These are phyloP conservation scores for Penaeus indicus DNA, from an alignment of 1,140 invertebrate genomes.

Conservation along the genomic window DNA sequence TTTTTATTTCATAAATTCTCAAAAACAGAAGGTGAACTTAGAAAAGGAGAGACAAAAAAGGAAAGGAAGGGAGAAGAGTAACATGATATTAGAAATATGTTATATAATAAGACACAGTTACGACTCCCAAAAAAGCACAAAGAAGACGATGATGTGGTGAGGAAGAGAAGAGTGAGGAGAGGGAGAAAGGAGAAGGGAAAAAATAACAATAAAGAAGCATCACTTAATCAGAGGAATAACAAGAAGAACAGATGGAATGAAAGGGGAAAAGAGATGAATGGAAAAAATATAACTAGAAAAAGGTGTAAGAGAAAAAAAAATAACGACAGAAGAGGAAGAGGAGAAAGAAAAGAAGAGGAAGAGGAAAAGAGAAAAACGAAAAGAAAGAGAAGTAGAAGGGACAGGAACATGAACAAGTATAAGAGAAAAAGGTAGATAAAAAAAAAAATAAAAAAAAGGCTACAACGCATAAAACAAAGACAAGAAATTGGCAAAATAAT, in stretches of 20 bases:
- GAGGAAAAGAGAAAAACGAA: background rate
- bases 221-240: background rate
- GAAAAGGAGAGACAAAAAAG: too few species aligned
- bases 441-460: too few species aligned
- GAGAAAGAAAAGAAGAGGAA: background rate
- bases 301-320: too few species aligned
- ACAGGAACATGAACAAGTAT: background rate
- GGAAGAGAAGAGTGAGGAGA: background rate
- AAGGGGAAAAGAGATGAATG: background rate
- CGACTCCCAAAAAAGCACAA: too few species aligned
- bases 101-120: too few species aligned
- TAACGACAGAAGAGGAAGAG: too few species aligned
- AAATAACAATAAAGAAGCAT: background rate
- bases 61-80: background rate
- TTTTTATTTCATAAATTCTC: too few species aligned
- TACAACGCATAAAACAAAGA: too few species aligned
- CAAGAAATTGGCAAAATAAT: too few species aligned
- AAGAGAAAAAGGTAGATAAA: background rate
- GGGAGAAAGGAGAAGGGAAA: background rate
- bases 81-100: too few species aligned
- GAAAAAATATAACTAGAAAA: background rate
- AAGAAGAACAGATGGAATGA: background rate
- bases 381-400: slow-evolving; percentile 8
- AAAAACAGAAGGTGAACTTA: too few species aligned
- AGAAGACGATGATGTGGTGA: too few species aligned